Evolutionary conservation across 2,888 invertebrate genomes (phyloP).

Genomic region (Netelia virgata): DNA sequence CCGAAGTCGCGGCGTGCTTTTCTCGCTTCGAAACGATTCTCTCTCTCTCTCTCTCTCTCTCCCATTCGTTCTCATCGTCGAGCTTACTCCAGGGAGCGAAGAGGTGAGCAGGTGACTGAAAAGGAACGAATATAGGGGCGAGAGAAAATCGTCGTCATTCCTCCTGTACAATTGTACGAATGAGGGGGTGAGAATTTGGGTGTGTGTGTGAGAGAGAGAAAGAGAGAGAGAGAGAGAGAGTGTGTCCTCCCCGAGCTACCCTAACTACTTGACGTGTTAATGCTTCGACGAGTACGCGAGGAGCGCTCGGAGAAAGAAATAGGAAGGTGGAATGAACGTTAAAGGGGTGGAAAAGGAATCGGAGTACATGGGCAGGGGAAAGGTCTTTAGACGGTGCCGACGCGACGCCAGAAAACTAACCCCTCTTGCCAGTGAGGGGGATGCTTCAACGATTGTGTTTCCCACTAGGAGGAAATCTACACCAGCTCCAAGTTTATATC

Average conservation of each 20-base stretch:
- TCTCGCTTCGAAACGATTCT: conserved; percentile 46
- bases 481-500: conserved; percentile 44
- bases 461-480: conserved; percentile 57
- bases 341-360: conserved; percentile 59
- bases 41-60: conserved; percentile 18
- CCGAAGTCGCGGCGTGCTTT: conserved; percentile 46
- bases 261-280: conserved; percentile 71
- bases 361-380: conserved; percentile 72
- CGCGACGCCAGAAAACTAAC: conserved; percentile 43
- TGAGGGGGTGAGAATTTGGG: too few relatives aligned
- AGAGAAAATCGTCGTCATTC: conserved; percentile 47
- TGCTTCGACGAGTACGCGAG: conserved; percentile 67
- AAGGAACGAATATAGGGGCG: conserved; percentile 60
- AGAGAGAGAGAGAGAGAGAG: not conserved
- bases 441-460: conserved; percentile 55
- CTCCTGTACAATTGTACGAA: not conserved
- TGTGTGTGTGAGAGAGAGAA: not conserved
- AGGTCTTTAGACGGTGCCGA: conserved; percentile 57
- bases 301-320: conserved; percentile 46
- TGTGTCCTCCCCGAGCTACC: conserved; percentile 45
- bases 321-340: conserved; percentile 31
- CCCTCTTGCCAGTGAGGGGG: conserved; percentile 10
- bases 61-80: conserved; percentile 30
- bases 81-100: conserved; percentile 32
- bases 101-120: conserved; percentile 64